Percentiles rank a stretch among this genome's conserved stretches.
phyloP scores from a whole-genome alignment of 1,140 invertebrate genomes.

The Belonocnema kinseyi region DNA sequence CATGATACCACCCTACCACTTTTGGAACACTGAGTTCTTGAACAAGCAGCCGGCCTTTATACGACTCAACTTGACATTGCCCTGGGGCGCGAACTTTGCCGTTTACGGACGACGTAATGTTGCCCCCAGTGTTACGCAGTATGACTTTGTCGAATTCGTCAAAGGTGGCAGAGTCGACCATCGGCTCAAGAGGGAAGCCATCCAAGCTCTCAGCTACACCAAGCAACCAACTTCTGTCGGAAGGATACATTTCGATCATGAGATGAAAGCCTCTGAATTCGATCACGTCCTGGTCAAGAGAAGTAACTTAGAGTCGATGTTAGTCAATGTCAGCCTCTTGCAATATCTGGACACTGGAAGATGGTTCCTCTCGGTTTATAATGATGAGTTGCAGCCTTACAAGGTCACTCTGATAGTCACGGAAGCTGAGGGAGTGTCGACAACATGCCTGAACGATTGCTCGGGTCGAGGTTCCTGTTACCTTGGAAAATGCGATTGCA shows the following conservation, averaged over 20 bases:
- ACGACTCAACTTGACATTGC: conserved; percentile 91
- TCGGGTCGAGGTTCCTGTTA: conserved; percentile 96
- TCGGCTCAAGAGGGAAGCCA: conserved; percentile 77
- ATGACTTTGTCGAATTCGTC: conserved; percentile 96
- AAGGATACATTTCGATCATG: neutral
- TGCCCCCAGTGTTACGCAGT: conserved; percentile 94
- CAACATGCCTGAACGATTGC: conserved; percentile 95
- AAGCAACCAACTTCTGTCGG: neutral
- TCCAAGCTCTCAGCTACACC: conserved; percentile 37
- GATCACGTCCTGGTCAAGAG: conserved; percentile 70
- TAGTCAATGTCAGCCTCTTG: conserved; percentile 88
- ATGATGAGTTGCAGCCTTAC: conserved; percentile 92
- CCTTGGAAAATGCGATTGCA: conserved; percentile 96
- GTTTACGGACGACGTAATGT: conserved; percentile 94
- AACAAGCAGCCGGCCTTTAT: conserved; percentile 93
- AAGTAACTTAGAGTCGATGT: conserved; percentile 80
- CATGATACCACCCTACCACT: conserved; percentile 90
- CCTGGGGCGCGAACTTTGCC: conserved; percentile 93
- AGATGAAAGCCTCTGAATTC: conserved; percentile 42
- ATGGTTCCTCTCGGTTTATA: conserved; percentile 97
- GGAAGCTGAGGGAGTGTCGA: conserved; percentile 90
- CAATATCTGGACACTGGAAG: conserved; percentile 94
- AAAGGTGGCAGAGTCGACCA: conserved; percentile 88
- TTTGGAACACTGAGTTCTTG: conserved; percentile 93
- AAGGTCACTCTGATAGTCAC: conserved; percentile 87